These are phyloP conservation scores for Dendrolimus kikuchii DNA, from an alignment of 1,140 invertebrate species.

Conservation along the genomic window DNA sequence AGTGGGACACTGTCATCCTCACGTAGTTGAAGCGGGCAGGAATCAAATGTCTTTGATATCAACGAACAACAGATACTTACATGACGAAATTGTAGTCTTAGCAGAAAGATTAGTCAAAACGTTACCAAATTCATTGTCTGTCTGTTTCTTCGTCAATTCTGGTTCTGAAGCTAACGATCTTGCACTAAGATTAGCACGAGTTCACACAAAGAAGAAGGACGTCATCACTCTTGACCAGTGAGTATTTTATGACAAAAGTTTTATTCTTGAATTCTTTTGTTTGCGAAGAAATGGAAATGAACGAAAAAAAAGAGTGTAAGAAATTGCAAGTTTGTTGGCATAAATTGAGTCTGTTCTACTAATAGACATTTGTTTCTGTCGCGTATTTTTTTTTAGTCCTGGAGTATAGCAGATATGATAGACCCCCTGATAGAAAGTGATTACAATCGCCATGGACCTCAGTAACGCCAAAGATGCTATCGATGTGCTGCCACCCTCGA, in stretches of 20 bases:
- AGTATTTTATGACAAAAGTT: slow-evolving; percentile 67
- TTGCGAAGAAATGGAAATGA: neutral
- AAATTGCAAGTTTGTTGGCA: neutral
- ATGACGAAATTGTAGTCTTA: slow-evolving; percentile 94
- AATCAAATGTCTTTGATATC: slow-evolving; percentile 92
- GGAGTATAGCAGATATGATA: too few species aligned
- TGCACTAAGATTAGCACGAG: slow-evolving; percentile 90
- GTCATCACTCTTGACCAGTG: slow-evolving; percentile 97
- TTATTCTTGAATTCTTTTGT: slow-evolving; percentile 1
- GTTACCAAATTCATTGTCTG: slow-evolving; percentile 86
- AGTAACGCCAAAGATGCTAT: too few species aligned
- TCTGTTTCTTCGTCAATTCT: slow-evolving; percentile 98
- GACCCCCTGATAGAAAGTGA: too few species aligned
- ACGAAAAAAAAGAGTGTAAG: neutral
- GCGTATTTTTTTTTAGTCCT: too few species aligned
- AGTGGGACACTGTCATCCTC: slow-evolving; percentile 98
- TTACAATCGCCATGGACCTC: too few species aligned
- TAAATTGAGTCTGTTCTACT: neutral
- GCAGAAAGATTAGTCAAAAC: slow-evolving; percentile 88
- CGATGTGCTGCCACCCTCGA: too few species aligned
- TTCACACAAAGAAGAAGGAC: slow-evolving; percentile 91
- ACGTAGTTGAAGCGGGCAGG: slow-evolving; percentile 89
- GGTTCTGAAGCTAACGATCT: slow-evolving; percentile 99
- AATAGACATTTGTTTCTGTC: too few species aligned
- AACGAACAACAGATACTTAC: slow-evolving; percentile 96